Base-by-base conservation (phyloP, 2,113 vertebrate species). In the Lutjanus erythropterus region DNA sequence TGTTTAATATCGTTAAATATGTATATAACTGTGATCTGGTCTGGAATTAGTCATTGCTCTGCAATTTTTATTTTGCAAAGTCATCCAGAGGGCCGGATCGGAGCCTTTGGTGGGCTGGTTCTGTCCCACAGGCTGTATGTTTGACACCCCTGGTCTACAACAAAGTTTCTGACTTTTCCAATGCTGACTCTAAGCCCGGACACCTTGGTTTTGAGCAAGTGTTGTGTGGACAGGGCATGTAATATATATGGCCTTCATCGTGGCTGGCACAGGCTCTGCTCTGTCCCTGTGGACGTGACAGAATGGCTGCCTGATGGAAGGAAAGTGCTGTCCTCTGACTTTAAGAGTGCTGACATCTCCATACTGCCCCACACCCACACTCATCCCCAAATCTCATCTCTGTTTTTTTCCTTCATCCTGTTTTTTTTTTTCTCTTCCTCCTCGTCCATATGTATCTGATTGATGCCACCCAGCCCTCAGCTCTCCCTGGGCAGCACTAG, bases 261-360 rank as follows among this genome's bases (percentile, higher is more conserved):
- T 55, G 72, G 81, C 78, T 76, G 85, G 79, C 86, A 61, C 62
- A 29, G 71, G 49, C 56, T 77, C 53, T 23, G 46, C 74, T 80
- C 74, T 66, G 86, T 92, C 90, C 86, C 86, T 29, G 77, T 64
- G 79, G 91, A 81, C 73, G 58, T 74, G 70, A 88, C 85, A 70
- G 83, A 83, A 60, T 6, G 47, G 47, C 85, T 75, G 75, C 71
- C 50, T 86, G 83, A 87, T 66, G 77, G 86, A 79, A 55, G 59
- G 50, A 84, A 91, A 91, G 73, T 89, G 89, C 91, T 93, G 88
- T 86, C 81, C 71, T 87, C 86, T 87, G 89, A 91, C 85, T 93
- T 92, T 75, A 61, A 61, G 88, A 94, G 66, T 92, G 92, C 94
- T 94, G 93, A 94, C 89, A 88, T 92, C 79, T 91, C 84, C 78